Base-by-base conservation (phyloP, 2,113 vertebrate genomes). In the Microcebus tavaratra region DNA sequence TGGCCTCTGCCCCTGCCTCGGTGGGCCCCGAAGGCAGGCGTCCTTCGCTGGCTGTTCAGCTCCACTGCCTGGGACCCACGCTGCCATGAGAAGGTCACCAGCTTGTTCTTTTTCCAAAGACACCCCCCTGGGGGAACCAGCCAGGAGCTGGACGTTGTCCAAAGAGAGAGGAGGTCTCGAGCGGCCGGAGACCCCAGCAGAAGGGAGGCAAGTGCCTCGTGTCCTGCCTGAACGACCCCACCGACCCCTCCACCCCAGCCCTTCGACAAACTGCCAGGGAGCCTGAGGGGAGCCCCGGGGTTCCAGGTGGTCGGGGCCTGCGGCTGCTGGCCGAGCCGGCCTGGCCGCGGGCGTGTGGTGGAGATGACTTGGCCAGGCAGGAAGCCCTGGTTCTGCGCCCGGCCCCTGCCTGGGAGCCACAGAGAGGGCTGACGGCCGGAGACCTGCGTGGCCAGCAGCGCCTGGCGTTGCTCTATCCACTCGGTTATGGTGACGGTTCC, bases 401-500 rank as follows among this genome's bases (percentile, higher is more conserved):
- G 12, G 13, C 59, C 84, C 45, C 55, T 3, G 0, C 20, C 50
- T 1, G 7, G 85, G 31, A 17, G 15, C 34, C 3, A 1, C 36
- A 81, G 36, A 21, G 78, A 36, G 61, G 15, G 25, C 70, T 8
- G 6, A 3, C 31, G 27, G 57, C 80, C 15, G 39, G 82, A 84
- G 12, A 65, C 21, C 21, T 7, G 21, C 3, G 4, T 31, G 11
- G 42, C n/a, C 45, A 6, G 21, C 53, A 6, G 39, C 14, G 2
- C 25, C 45, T 39, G 3, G 34, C 90, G n/a, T 15, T 11, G 5
- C 72, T 29, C 31, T 1, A 1, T 50, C 53, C 39, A 5, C 59
- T 31, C 1, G 39, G 85, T 23, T 50, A 4, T 0, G 0, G 85
- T 23, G 42, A 4, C 0, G 0, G 23, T 34, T 9, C 20, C 5